phyloP scores from a whole-genome alignment of 2,113 vertebrate species.

The Melanotaenia duboulayi region DNA sequence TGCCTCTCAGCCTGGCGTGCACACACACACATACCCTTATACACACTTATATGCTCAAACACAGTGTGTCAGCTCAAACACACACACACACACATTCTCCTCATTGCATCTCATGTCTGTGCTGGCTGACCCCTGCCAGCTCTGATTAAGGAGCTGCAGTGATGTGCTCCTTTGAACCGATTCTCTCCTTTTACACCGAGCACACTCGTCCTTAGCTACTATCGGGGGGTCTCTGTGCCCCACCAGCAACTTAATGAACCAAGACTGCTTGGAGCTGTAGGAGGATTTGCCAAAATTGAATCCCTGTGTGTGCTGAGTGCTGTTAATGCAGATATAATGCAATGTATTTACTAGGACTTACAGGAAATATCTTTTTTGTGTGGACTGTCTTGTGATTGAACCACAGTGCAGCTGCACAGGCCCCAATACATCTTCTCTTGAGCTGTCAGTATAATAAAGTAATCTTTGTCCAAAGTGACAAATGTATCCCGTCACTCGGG shows the following conservation, averaged over 20 bases:
- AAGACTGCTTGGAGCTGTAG: slow-evolving; percentile 60
- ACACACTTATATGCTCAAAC: slow-evolving; percentile 20
- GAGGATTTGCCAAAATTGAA: slow-evolving; percentile 52
- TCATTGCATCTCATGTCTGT: slow-evolving; percentile 75
- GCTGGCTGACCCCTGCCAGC: slow-evolving; percentile 91
- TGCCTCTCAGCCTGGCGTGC: slow-evolving; percentile 63
- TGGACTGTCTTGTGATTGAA: background rate
- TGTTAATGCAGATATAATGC: slow-evolving; percentile 28
- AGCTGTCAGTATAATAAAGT: slow-evolving; percentile 69
- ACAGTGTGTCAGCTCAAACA: slow-evolving; percentile 4
- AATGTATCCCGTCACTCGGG: slow-evolving; percentile 68
- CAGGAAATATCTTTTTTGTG: slow-evolving; percentile 36
- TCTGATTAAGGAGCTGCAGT: slow-evolving; percentile 96
- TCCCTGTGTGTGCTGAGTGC: slow-evolving; percentile 27
- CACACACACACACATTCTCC: slow-evolving; percentile 46
- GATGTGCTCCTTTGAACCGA: slow-evolving; percentile 95
- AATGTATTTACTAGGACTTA: slow-evolving; percentile 39
- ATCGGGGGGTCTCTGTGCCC: slow-evolving; percentile 84
- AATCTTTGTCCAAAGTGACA: slow-evolving; percentile 74
- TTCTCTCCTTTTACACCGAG: slow-evolving; percentile 90
- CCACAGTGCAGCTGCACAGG: background rate
- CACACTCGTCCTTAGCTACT: slow-evolving; percentile 89
- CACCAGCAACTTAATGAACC: slow-evolving; percentile 76
- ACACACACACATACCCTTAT: slow-evolving; percentile 23
- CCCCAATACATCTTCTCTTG: slow-evolving; percentile 48